Base-by-base conservation (phyloP, 2,888 invertebrate species). In the Ormyrus nitidulus region DNA sequence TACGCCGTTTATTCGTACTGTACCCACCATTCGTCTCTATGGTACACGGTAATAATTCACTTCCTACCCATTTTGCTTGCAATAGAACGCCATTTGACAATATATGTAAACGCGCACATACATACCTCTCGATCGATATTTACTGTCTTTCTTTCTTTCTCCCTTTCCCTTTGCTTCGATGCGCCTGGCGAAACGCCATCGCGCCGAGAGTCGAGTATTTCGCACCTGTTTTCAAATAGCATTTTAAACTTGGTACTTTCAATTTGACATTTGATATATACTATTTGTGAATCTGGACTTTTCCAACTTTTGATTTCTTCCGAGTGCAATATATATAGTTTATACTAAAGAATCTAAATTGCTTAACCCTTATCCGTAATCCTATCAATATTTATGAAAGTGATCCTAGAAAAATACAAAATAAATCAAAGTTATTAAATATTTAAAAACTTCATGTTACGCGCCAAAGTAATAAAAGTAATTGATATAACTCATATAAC, bases 1-100 rank as follows among this genome's bases (percentile, higher is more conserved):
- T 34, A 19, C 19, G 34, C 46, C 73, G 70, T 51, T 51, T 48
- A 46, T 34, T 71, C 61, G 71, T 61, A 34, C 53, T 53, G 48
- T 53, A 53, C 51, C 53, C 75, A 82, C 85, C 84, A 85, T 86
- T 86, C 86, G 85, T 86, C 85, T 85, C 84, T 84, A 78, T 79
- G 84, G 82, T 83, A 82, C 84, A 84, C 84, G 84, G 83, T 85
- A 86, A 88, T 88, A 88, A 87, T 88, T 88, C 87, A 88, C 87
- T 87, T 88, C 86, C 87, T 84, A 85, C 83, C 88, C 88, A 87
- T 88, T 88, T 87, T 85, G 86, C 85, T 84, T 83, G 84, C 87
- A 85, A 87, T 87, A 87, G 83, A 85, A 86, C 84, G 85, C 84
- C 86, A 86, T 85, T 86, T 84, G 86, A 85, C 86, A 85, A 86